These are phyloP conservation scores for Apteryx owenii DNA, from an alignment of 2,113 vertebrate genomes.

Conservation along the genomic window DNA sequence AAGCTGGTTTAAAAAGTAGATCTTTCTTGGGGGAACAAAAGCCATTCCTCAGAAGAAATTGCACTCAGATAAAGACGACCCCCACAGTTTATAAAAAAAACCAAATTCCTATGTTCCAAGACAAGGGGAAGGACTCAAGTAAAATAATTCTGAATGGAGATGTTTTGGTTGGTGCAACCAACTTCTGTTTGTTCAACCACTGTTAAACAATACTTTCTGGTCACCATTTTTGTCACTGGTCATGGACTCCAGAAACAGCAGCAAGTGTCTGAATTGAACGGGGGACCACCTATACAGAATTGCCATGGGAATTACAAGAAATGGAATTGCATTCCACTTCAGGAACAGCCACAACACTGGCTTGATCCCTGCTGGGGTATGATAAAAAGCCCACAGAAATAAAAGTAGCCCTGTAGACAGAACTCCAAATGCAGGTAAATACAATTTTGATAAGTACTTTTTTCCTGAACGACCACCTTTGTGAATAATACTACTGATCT, in stretches of 20 bases:
- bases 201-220: neutral
- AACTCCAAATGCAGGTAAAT: neutral
- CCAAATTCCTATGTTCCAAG: neutral
- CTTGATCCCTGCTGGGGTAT: neutral
- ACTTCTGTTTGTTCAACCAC: neutral
- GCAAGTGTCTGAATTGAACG: neutral
- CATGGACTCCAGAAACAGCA: neutral
- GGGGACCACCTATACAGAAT: neutral
- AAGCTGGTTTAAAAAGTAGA: neutral
- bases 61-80: neutral
- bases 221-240: neutral
- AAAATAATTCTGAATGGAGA: neutral
- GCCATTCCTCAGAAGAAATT: neutral
- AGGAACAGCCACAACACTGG: neutral
- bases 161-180: neutral
- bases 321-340: neutral
- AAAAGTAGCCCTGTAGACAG: neutral
- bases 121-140: neutral
- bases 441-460: neutral
- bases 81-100: neutral
- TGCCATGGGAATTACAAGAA: neutral
- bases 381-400: neutral
- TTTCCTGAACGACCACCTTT: neutral
- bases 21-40: neutral
- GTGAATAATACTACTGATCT: neutral